Percentiles rank a stretch among this genome's conserved stretches.
These are phyloP conservation scores for Apocheima hispidaria DNA, from an alignment of 2,888 invertebrate species.

Conservation along the genomic window DNA sequence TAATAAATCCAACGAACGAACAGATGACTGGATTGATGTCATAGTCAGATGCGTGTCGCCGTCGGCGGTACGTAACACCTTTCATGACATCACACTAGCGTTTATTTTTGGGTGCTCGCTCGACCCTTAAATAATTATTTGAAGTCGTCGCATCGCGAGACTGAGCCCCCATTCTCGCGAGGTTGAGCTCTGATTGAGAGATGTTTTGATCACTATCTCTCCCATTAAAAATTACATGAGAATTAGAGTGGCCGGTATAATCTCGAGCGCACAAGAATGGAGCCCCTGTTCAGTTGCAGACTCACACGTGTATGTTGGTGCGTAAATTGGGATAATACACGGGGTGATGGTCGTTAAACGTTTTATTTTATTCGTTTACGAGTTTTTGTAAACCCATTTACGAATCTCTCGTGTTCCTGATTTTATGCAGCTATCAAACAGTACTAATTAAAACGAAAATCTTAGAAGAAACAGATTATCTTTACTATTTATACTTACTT, in stretches of 20 bases:
- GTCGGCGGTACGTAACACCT: conserved; percentile 71
- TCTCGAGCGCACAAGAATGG: not conserved
- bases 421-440: not conserved
- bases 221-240: not conserved
- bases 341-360: conserved; percentile 25
- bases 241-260: not conserved
- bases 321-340: conserved; percentile 30
- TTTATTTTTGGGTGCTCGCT: conserved; percentile 78
- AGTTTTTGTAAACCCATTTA: conserved; percentile 16
- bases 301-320: conserved; percentile 49
- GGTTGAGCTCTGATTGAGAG: not conserved
- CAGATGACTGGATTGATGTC: conserved; percentile 80
- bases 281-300: conserved; percentile 49
- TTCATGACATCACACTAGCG: conserved; percentile 81
- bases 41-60: conserved; percentile 72
- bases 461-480: not conserved
- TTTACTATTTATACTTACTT: not conserved
- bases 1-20: conserved; percentile 67
- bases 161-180: conserved; percentile 33
- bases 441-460: not conserved
- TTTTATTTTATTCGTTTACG: conserved; percentile 11
- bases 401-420: not conserved
- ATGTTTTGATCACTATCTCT: not conserved
- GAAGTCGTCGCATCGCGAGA: conserved; percentile 64
- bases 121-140: conserved; percentile 78